These are phyloP conservation scores for Hypanus sabinus DNA, from an alignment of 2,113 vertebrate species.

Conservation along the genomic window DNA sequence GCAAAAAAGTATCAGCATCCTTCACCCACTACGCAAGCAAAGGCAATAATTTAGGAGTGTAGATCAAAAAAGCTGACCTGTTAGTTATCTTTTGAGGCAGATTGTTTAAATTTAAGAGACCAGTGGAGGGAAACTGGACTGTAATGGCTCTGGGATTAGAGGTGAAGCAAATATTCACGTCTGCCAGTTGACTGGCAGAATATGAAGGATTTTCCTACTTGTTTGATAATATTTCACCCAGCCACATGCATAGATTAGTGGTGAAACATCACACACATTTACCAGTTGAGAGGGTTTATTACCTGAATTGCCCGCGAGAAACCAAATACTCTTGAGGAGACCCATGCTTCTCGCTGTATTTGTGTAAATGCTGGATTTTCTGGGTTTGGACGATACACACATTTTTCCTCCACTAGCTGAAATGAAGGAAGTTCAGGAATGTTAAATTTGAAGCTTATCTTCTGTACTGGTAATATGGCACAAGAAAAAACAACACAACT, in stretches of 20 bases:
- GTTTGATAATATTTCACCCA: neutral
- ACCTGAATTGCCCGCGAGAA: slow-evolving; percentile 70
- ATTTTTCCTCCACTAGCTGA: slow-evolving; percentile 63
- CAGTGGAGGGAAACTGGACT: too few species aligned
- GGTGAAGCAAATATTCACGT: neutral
- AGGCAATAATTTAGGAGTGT: too few species aligned
- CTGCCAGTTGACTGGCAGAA: neutral
- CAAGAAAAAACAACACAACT: neutral
- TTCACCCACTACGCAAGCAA: too few species aligned
- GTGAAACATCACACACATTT: neutral
- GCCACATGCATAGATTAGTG: too few species aligned
- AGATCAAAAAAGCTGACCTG: too few species aligned
- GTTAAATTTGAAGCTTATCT: neutral
- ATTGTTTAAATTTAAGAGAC: too few species aligned
- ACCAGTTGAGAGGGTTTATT: neutral
- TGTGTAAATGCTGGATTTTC: slow-evolving; percentile 53
- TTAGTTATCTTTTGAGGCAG: too few species aligned
- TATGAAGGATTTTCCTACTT: neutral
- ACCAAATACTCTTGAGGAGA: slow-evolving; percentile 62
- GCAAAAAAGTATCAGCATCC: too few species aligned
- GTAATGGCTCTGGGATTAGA: too few species aligned
- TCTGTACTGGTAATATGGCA: neutral
- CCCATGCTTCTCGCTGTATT: slow-evolving; percentile 63
- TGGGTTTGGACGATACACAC: slow-evolving; percentile 52
- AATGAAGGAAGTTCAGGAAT: neutral